phyloP scores from a whole-genome alignment of 1,140 invertebrate species.

The Dinoponera quadriceps region DNA sequence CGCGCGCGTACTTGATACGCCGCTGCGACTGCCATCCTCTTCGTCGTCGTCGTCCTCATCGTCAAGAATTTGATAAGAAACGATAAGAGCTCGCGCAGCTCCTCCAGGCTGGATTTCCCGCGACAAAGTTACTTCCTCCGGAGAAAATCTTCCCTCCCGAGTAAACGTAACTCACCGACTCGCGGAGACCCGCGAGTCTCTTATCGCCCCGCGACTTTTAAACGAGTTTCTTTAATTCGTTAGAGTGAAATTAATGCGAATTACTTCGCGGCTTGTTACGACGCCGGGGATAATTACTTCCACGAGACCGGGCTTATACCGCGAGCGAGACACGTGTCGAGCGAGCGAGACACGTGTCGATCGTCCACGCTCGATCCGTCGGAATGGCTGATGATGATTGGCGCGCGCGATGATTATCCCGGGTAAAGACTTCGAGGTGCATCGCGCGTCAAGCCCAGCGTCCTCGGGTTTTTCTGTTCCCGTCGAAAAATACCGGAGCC shows the following conservation, averaged over 20 bases:
- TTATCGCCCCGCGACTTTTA: too few species aligned
- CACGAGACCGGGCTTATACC: background rate
- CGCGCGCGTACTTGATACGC: slow-evolving; percentile 51
- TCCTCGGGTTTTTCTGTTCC: background rate
- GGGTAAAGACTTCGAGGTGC: too few species aligned
- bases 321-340: background rate
- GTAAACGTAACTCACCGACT: background rate
- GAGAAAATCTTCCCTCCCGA: background rate
- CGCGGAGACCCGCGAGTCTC: too few species aligned
- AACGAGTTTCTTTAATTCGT: too few species aligned
- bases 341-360: background rate
- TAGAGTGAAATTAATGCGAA: too few species aligned
- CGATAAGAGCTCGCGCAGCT: slow-evolving; percentile 34
- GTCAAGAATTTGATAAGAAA: slow-evolving; percentile 47
- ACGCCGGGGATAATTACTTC: background rate
- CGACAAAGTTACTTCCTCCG: slow-evolving; percentile 17
- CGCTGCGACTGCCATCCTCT: background rate
- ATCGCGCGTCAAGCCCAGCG: background rate
- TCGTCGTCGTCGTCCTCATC: slow-evolving; percentile 22
- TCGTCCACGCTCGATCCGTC: background rate
- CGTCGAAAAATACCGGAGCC: slow-evolving; percentile 8
- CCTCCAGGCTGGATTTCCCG: slow-evolving; percentile 20
- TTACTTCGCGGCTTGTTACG: background rate
- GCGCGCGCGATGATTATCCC: too few species aligned
- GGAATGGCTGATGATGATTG: too few species aligned